A percentile compares a stretch with the other conserved stretches of the same genome.
Evolutionary conservation across 2,797 vertebrate species (phyloP).

Genomic region (Typhlichthys eigenmanni): DNA sequence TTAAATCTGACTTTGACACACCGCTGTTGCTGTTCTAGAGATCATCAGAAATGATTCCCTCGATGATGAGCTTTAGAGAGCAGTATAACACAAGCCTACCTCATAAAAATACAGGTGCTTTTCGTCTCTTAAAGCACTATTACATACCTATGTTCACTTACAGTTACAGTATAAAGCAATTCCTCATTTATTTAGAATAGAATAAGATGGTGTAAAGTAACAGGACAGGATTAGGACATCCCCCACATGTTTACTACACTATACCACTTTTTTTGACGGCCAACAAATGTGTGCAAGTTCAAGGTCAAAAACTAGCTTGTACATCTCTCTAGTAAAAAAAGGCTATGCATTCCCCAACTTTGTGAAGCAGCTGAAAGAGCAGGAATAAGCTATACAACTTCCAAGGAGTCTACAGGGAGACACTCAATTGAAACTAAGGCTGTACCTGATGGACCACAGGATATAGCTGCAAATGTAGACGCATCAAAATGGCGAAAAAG

Average conservation of each 20-base stretch:
- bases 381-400: constrained; percentile 79
- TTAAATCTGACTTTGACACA: constrained; percentile 48
- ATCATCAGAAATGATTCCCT: constrained; percentile 68
- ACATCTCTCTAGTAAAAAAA: constrained; percentile 78
- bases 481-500: constrained; percentile 94
- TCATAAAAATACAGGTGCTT: constrained; percentile 72
- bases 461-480: constrained; percentile 98
- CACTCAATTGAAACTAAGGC: constrained; percentile 99
- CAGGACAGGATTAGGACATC: constrained; percentile 11
- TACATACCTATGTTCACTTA: constrained; percentile 65
- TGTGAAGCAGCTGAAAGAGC: constrained; percentile 78
- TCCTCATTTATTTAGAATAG: constrained; percentile 54
- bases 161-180: constrained; percentile 37
- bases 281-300: constrained; percentile 74
- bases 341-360: constrained; percentile 67
- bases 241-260: constrained; percentile 26
- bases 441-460: constrained; percentile 96
- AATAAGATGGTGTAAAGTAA: constrained; percentile 12
- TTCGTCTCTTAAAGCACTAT: constrained; percentile 63
- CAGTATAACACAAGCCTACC: constrained; percentile 62
- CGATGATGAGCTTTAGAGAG: constrained; percentile 62
- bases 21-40: constrained; percentile 73
- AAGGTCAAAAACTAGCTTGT: constrained; percentile 82
- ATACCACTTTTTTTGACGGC: constrained; percentile 66
- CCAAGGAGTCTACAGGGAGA: constrained; percentile 88